Evolutionary conservation across 2,113 vertebrate species (phyloP).

Genomic region (Empidonax traillii): DNA sequence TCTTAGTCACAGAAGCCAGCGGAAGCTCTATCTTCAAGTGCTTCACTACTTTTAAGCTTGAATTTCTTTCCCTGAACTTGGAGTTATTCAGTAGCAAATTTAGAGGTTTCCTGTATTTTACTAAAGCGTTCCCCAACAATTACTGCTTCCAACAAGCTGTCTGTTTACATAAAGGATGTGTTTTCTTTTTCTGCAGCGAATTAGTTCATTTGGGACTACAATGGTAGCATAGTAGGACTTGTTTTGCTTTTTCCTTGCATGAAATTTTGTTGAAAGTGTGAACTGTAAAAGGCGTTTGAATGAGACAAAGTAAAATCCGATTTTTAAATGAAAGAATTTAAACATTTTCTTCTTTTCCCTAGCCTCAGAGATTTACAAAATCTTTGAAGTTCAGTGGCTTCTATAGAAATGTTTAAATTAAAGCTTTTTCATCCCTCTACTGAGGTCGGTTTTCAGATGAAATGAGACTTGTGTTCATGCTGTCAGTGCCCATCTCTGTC

Average conservation of each 20-base stretch:
- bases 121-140: background rate
- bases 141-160: background rate
- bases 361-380: background rate
- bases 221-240: conserved; percentile 11
- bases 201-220: conserved; percentile 24
- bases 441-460: background rate
- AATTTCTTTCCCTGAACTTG: background rate
- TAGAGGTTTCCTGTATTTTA: conserved; percentile 3
- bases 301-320: background rate
- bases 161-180: background rate
- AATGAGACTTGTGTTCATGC: background rate
- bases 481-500: fast-evolving
- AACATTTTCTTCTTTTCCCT: background rate
- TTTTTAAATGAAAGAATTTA: background rate
- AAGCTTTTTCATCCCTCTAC: background rate
- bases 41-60: background rate
- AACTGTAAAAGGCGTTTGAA: background rate
- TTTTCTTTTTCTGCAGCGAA: conserved; percentile 1
- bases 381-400: background rate
- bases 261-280: conserved; percentile 17
- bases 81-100: background rate
- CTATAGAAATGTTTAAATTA: background rate
- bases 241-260: conserved; percentile 8
- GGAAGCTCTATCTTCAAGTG: background rate
- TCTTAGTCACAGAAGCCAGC: background rate